Base-by-base conservation (phyloP, 2,797 vertebrate genomes). In the Rousettus madagascariensis region DNA sequence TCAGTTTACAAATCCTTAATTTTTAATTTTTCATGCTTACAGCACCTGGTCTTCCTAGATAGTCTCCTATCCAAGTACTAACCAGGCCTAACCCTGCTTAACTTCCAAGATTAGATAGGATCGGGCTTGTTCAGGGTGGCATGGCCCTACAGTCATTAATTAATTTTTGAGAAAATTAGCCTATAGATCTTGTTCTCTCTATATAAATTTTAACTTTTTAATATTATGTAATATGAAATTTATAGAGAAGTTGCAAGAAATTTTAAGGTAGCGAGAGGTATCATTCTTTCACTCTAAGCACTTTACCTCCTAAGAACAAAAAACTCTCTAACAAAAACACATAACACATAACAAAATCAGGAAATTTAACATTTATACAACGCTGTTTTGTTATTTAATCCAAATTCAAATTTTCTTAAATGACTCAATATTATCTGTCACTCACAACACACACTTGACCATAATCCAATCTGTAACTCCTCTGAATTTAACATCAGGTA, bases 381-480 rank as follows among this genome's bases (percentile, higher is more conserved):
- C 38, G 1, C 1, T 55, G 3, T 26, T 69, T 13, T 22, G 6
- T 49, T 28, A 86, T 43, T 74, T 2, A 16, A 20, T 22, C 15
- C 22, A 43, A 17, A 57, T 26, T 78, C 19, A 61, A 13, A 41
- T 38, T 11, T 72, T 55, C 22, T 30, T 33, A 55, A 51, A 38
- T 38, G 26, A 9, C 8, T 57, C 11, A 57, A 0, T 33, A n/a
- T 59, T 65, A 33, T 30, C 7, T 15, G 43, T 43, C 1, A 41
- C 5, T 13, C 26, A 30, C 17, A 3, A 3, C 7, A 0, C 17
- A 1, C 6, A 2, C 36, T 68, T 74, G 53, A 15, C 10, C 51
- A 16, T 15, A 19, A n/a, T 36, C 24, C 20, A 36, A 0, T 22
- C 49, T 61, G 22, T n/a, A 2, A 59, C 5, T 4, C 33, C 22